Evolutionary conservation across 1,140 invertebrate species (phyloP), one percentile per base, ranked within the genome.

Genomic region (Drosophila sulfurigaster): DNA sequence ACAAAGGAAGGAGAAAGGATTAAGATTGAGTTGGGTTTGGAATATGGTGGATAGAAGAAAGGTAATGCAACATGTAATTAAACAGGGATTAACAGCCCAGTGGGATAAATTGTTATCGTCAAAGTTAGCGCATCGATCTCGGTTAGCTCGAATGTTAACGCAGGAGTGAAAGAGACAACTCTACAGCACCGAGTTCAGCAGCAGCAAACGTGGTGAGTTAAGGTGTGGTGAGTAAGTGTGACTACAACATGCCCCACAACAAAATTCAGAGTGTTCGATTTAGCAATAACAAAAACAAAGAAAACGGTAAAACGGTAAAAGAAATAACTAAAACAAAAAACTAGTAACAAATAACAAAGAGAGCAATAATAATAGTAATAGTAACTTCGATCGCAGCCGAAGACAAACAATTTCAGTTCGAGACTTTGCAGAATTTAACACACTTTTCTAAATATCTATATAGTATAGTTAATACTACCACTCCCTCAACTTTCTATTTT

Each of bases 111-210:
- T 25, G 32, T 56, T n/a, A 16, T 35, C 38, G 10, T 15, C 46
- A 20, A 11, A n/a, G 10, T 63, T 51, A 20, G 25, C 6, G 20
- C 20, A 25, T 41, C n/a, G 7, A 43, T 13, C 41, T 43, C 41
- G 57, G 59, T 75, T 70, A 70, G 66, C 51, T 64, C 35, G 20
- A 71, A 71, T 71, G 58, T 71, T 71, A 75, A 49, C 38, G 48
- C 41, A 58, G 32, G n/a, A 62, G 5, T 51, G 25, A 16, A n/a
- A 32, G 15, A 59, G 25, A 45, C 56, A 41, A 45, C 38, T 49
- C 52, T 57, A n/a, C 46, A 35, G 16, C 20, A 51, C 11, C 38
- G 46, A 51, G 13, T 35, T 73, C 56, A 43, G 20, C 41, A 43
- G 20, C 41, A 45, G 28, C 63, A 49, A 67, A 32, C 58, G 8